phyloP scores from a whole-genome alignment of 1,140 invertebrate genomes.

The Drosophila subobscura region DNA sequence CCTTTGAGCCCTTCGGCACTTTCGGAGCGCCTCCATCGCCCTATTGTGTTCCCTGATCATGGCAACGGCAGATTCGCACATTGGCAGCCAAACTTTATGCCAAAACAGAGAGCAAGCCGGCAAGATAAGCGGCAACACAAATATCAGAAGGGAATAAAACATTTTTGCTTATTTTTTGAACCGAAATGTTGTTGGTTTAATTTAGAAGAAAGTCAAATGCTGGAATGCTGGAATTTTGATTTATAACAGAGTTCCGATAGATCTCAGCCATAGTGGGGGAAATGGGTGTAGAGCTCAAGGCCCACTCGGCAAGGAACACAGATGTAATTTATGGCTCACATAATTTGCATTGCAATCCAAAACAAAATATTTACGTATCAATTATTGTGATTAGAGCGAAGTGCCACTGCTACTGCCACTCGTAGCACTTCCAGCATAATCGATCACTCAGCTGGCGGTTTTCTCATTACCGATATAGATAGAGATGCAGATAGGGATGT shows the following conservation, averaged over 20 bases:
- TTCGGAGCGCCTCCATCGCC: too few species aligned
- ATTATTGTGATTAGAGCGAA: constrained; percentile 66
- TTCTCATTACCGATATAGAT: constrained; percentile 20
- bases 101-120: too few species aligned
- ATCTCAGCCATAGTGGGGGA: neutral
- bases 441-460: constrained; percentile 69
- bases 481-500: constrained; percentile 14
- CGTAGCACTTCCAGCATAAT: constrained; percentile 64
- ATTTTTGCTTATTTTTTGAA: neutral
- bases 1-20: too few species aligned
- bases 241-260: constrained; percentile 38
- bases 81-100: neutral
- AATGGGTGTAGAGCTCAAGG: constrained; percentile 16
- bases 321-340: constrained; percentile 57
- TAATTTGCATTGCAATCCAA: constrained; percentile 68
- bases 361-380: constrained; percentile 80
- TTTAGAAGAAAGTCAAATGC: too few species aligned
- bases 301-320: constrained; percentile 17
- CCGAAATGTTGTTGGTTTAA: neutral
- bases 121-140: neutral
- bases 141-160: neutral
- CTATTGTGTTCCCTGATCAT: too few species aligned
- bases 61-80: neutral
- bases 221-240: constrained; percentile 14
- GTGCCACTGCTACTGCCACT: constrained; percentile 40